Conservation (phyloP, 2,113 vertebrate species). For the Dermatemys mawii region DNA sequence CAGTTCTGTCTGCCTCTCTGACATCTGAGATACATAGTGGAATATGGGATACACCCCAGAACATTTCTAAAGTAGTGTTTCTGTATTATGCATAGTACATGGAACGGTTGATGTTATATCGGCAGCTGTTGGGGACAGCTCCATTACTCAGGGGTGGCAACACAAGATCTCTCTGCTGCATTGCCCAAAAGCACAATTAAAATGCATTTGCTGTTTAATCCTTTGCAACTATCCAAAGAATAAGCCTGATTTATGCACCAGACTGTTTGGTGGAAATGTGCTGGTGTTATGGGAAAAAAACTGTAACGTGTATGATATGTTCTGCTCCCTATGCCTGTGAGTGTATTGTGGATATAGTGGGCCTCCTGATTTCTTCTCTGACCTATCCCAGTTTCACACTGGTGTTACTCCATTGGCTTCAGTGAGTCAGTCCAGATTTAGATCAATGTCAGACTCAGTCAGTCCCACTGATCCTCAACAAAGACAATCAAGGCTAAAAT, state of each 20-base stretch:
- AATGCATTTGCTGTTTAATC: not conserved
- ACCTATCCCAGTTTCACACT: not conserved
- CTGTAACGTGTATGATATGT: not conserved
- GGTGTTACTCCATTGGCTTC: not conserved
- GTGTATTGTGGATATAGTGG: not conserved
- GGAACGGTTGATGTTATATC: not conserved
- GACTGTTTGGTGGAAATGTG: not conserved
- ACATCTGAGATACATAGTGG: not conserved
- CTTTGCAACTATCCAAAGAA: not conserved
- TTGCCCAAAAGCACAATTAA: not conserved
- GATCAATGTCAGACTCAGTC: not conserved
- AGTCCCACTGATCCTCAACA: too few species aligned
- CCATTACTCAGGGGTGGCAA: not conserved
- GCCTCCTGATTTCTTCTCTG: not conserved
- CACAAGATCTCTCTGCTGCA: not conserved
- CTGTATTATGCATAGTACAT: not conserved
- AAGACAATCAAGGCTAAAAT: not conserved
- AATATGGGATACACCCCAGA: not conserved
- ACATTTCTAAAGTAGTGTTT: not conserved
- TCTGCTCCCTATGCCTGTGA: not conserved
- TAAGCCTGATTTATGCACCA: not conserved
- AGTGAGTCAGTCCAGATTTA: not conserved
- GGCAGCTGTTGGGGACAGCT: not conserved
- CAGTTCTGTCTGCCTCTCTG: not conserved
- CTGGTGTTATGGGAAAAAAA: not conserved